Evolutionary conservation across 1,140 invertebrate species (phyloP).

Genomic region (Holcopasites calliopsidis): DNA sequence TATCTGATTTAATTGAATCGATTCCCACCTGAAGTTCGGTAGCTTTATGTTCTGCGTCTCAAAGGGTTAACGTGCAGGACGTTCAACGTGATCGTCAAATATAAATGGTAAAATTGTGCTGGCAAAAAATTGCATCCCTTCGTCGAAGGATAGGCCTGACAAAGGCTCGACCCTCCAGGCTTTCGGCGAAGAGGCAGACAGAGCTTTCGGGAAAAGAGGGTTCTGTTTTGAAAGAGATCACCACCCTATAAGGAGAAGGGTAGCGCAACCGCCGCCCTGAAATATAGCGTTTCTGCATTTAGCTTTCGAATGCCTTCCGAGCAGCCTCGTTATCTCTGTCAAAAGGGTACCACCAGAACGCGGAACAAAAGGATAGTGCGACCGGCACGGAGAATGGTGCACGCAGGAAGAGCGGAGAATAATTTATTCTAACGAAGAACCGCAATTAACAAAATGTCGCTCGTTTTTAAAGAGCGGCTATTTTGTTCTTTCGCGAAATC

Average conservation of each 20-base stretch:
- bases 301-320: constrained; percentile 47
- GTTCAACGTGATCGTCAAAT: no score
- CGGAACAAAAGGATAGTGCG: constrained; percentile 32
- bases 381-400: constrained; percentile 18
- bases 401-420: constrained; percentile 20
- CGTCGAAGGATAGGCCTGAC: constrained; percentile 26
- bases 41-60: no score
- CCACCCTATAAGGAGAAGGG: constrained; percentile 14
- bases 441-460: constrained; percentile 54
- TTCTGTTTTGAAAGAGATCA: constrained; percentile 44
- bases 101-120: constrained; percentile 1
- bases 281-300: constrained; percentile 54
- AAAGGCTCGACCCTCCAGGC: constrained; percentile 10
- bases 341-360: constrained; percentile 39
- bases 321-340: constrained; percentile 57
- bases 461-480: constrained; percentile 19
- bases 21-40: no score
- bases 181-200: not conserved
- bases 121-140: constrained; percentile 57
- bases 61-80: not conserved
- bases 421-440: constrained; percentile 40
- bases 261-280: constrained; percentile 28
- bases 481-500: constrained; percentile 32
- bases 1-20: no score
- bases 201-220: not conserved